These are phyloP conservation scores for Leptobrachium leishanense DNA, from an alignment of 2,113 vertebrate species.

Conservation along the genomic window DNA sequence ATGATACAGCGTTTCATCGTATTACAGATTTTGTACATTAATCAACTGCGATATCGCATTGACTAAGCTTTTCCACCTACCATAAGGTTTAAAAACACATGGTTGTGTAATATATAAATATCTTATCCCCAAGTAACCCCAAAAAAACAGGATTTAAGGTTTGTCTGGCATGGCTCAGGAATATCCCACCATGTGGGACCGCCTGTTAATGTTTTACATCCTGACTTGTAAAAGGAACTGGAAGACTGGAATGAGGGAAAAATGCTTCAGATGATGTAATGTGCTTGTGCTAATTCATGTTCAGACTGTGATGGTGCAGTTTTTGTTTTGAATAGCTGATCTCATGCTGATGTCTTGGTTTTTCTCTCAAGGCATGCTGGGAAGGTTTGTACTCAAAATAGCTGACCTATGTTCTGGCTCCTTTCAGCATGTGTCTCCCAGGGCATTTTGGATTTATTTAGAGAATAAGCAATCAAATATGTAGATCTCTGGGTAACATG, in stretches of 20 bases:
- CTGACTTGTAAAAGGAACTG: neutral
- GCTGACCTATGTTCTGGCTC: neutral
- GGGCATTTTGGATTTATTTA: neutral
- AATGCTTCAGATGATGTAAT: neutral
- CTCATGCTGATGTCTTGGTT: neutral
- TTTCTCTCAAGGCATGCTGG: neutral
- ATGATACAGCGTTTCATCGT: too few species aligned
- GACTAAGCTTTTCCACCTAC: too few species aligned
- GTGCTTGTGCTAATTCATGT: neutral
- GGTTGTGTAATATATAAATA: too few species aligned
- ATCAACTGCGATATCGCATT: too few species aligned
- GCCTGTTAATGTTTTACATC: neutral
- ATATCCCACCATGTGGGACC: too few species aligned
- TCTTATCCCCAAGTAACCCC: too few species aligned
- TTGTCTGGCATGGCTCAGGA: too few species aligned
- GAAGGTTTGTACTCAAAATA: neutral
- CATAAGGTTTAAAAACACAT: too few species aligned
- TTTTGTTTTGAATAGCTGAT: neutral
- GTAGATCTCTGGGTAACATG: neutral
- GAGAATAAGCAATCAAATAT: neutral
- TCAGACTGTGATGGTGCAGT: neutral
- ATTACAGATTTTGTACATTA: too few species aligned
- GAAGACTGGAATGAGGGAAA: neutral
- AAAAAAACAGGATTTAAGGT: too few species aligned
- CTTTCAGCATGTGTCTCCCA: neutral